Evolutionary conservation across 2,113 vertebrate genomes (phyloP), one percentile per base, ranked within the genome.

Genomic region (Gambusia holbrooki): DNA sequence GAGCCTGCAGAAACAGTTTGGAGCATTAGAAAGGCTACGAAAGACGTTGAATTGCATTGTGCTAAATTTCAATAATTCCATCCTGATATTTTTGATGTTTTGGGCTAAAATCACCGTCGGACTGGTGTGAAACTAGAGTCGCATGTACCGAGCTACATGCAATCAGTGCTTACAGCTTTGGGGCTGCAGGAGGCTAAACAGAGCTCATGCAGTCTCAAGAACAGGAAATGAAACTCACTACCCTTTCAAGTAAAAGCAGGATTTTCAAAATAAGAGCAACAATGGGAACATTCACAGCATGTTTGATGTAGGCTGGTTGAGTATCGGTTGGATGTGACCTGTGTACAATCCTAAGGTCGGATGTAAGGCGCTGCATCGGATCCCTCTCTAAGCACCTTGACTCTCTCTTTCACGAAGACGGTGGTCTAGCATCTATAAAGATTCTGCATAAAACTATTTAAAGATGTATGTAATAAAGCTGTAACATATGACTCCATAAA

Each of bases 401-500:
- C 51, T 25, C 51, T n/a, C 51, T 58, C 51, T 17, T 11, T 58
- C 8, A 25, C 1, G 6, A n/a, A 58, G 19, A 58, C 51, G 25
- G 51, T 10, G 22, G 25, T n/a, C 25, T 25, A 25, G 51, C 22
- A 9, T 58, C 22, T 10, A 25, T 58, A 25, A 33, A 35, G 63
- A 65, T 25, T 19, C 22, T 37, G 51, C 45, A 22, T 28, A 70
- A 82, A 61, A 48, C 62, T 64, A 82, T 64, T 22, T 48, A 69
- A 58, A 35, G 11, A 35, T 11, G 33, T 33, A 73, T 62, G 77
- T 66, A 65, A 77, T 89, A 86, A 86, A 86, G 79, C 71, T 60
- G 71, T 71, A 75, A 80, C 73, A 63, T 76, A 66, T 73, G 73
- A 77, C 51, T 25, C 62, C 67, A 68, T 82, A 82, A 85, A 84